Evolutionary conservation across 2,113 vertebrate species (phyloP).

Genomic region (Myodes glareolus): DNA sequence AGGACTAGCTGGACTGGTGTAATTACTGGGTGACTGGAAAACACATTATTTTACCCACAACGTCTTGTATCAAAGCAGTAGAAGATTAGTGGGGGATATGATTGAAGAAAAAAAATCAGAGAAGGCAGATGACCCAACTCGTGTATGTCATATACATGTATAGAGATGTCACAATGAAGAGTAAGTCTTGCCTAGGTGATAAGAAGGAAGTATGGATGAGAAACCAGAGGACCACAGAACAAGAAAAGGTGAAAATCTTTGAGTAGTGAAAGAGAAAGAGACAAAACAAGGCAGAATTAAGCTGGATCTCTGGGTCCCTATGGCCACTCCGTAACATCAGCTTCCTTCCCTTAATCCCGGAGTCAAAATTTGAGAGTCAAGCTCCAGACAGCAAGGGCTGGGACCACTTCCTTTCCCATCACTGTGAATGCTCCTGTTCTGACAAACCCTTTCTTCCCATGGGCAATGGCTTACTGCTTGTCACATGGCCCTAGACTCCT

Average conservation of each 20-base stretch:
- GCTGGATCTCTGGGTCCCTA: background rate
- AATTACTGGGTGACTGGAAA: fast-evolving
- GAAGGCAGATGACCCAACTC: background rate
- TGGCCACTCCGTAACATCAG: background rate
- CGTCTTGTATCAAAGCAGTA: background rate
- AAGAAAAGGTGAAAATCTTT: background rate
- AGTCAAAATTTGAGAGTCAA: background rate
- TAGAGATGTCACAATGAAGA: too few species aligned
- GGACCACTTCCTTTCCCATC: background rate
- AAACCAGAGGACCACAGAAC: background rate
- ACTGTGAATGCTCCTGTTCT: background rate
- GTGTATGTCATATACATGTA: too few species aligned
- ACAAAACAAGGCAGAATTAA: background rate
- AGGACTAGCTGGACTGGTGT: fast-evolving
- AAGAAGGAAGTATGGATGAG: background rate
- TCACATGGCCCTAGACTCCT: background rate
- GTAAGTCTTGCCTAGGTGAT: background rate
- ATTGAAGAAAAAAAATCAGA: background rate
- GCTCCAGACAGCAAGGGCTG: background rate
- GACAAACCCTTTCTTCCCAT: fast-evolving
- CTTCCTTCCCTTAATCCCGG: background rate
- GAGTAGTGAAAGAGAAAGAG: background rate
- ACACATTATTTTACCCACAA: background rate
- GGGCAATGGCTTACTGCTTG: background rate
- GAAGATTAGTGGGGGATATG: background rate